These are phyloP conservation scores for Frankliniella fusca DNA, from an alignment of 2,888 invertebrate species.

Conservation along the genomic window DNA sequence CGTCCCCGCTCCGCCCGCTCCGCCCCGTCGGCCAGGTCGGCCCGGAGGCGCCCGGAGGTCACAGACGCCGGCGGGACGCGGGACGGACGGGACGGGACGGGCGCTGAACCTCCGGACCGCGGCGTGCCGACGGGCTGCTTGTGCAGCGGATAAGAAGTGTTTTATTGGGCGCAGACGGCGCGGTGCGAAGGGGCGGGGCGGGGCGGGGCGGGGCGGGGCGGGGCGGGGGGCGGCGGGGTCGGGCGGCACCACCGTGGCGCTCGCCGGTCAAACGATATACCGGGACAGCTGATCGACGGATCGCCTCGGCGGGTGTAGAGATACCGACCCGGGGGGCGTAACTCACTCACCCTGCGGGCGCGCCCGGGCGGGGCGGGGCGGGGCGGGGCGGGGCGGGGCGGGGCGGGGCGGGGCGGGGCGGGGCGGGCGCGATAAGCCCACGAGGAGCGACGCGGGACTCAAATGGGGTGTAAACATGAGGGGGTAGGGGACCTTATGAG, in stretches of 20 bases:
- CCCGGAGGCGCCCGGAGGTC: too few species aligned
- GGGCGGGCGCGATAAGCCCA: neutral
- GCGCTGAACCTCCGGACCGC: too few species aligned
- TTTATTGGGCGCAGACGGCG: neutral
- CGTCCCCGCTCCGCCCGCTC: too few species aligned
- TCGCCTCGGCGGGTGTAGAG: neutral
- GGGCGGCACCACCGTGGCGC: neutral
- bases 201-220: too few species aligned
- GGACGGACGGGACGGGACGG: too few species aligned
- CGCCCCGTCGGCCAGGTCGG: too few species aligned
- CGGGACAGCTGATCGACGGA: neutral
- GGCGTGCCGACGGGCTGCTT: neutral
- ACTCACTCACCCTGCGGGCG: too few species aligned
- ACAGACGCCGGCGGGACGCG: too few species aligned
- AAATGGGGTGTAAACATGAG: slow-evolving; percentile 1
- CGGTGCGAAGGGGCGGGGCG: too few species aligned
- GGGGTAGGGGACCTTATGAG: neutral
- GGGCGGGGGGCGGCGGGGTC: neutral
- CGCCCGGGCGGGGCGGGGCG: neutral
- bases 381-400: neutral
- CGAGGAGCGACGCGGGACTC: neutral
- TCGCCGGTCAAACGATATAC: neutral
- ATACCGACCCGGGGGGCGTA: too few species aligned
- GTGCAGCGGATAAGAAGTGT: neutral
- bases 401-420: neutral